Evolutionary conservation across 1,140 invertebrate species (phyloP).

Genomic region (Hyles euphorbiae): DNA sequence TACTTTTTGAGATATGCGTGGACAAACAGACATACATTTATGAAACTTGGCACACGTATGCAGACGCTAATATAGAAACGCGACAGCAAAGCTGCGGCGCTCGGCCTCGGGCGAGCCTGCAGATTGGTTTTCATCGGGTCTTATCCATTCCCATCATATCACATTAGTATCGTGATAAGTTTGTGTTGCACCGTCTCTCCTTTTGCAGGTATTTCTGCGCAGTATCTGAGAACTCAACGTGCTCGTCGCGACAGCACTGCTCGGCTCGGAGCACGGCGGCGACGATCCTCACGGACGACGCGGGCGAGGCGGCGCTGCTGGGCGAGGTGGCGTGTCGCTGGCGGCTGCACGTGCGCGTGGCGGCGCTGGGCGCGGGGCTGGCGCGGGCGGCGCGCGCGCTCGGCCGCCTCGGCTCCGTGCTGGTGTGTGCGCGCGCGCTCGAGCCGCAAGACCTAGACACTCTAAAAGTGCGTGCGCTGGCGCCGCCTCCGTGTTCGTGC

Average conservation of each 20-base stretch:
- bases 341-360: slow-evolving; percentile 4
- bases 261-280: slow-evolving; percentile 26
- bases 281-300: slow-evolving; percentile 34
- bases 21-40: no score
- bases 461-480: slow-evolving; percentile 14
- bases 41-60: no score
- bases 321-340: slow-evolving; percentile 9
- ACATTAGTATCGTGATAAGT: no score
- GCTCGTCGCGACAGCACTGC: background rate
- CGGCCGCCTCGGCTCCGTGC: slow-evolving; percentile 10
- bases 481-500: slow-evolving; percentile 15
- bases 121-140: no score
- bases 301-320: slow-evolving; percentile 29
- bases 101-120: no score
- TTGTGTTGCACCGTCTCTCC: background rate
- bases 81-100: no score
- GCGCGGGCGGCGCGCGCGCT: slow-evolving; percentile 12
- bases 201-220: slow-evolving; percentile 1
- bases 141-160: no score
- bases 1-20: no score
- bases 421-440: slow-evolving; percentile 17
- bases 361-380: background rate
- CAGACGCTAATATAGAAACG: no score
- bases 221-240: background rate
- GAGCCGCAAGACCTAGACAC: slow-evolving; percentile 9